Base-by-base conservation (phyloP, 2,113 vertebrate species). In the Brachirus orientalis region DNA sequence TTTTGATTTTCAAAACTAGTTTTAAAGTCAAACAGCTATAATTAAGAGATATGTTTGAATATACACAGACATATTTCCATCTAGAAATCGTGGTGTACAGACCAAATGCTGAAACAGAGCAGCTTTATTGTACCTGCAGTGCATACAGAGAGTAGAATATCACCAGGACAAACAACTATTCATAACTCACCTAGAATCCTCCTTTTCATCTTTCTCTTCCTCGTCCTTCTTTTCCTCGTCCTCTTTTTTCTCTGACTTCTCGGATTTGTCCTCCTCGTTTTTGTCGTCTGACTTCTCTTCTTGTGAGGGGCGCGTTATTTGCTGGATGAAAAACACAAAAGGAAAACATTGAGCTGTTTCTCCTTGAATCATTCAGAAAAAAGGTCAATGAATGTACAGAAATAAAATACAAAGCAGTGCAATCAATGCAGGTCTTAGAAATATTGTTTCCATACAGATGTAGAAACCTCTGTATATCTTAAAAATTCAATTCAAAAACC, bases 191-290 rank as follows among this genome's bases (percentile, higher is more conserved):
- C 96, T 97, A 55, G 95, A 93, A 50, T 99, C 97, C 72, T 99
- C 97, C 80, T 97, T 99, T 76, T 98, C 97, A 91, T 98, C 97
- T 90, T 99, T 99, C 91, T 99, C 98, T 87, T 99, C 97, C 92
- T 99, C 97, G 81, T 99, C 96, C 91, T 96, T 99, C 89, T 96
- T 98, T 90, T 99, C 97, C 41, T 94, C 93, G 59, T 99, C 97
- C 86, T 99, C 97, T 92, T 96, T 98, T 93, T 97, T 98, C 90
- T 99, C 97, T 13, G 89, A 85, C 90, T 97, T 98, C 88, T 99
- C 97, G 16, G 89, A 77, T 91, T 96, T 99, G 44, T 99, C 98
- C 65, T 97, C 95, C 88, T 99, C 97, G 90, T 92, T 94, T 72
- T 99, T 99, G 55, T 99, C 97, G 88, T 97, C 95, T 64, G 95